phyloP scores from a whole-genome alignment of 2,797 vertebrate species.

The Pterois miles region DNA sequence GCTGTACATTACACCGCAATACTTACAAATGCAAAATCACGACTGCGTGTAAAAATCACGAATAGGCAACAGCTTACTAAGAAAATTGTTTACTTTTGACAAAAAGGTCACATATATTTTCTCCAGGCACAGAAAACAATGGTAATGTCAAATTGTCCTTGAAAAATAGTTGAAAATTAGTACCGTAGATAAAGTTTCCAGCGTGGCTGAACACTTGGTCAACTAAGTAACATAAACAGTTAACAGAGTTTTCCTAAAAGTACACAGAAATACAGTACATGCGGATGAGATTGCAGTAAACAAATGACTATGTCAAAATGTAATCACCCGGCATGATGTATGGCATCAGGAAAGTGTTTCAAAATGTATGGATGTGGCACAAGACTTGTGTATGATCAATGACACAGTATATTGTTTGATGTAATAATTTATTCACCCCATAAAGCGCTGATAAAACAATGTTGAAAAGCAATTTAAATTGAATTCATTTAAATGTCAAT shows the following conservation, averaged over 20 bases:
- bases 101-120: background rate
- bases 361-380: constrained; percentile 85
- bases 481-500: constrained; percentile 99
- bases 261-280: constrained; percentile 66
- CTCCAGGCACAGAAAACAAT: background rate
- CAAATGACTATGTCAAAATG: constrained; percentile 82
- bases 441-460: constrained; percentile 99
- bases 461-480: constrained; percentile 99
- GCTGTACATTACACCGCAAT: constrained; percentile 14
- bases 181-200: constrained; percentile 29
- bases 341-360: constrained; percentile 79
- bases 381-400: constrained; percentile 95
- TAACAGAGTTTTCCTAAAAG: constrained; percentile 52
- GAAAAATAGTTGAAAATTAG: constrained; percentile 12
- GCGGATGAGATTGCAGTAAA: constrained; percentile 74
- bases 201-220: constrained; percentile 14
- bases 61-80: background rate
- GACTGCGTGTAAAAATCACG: background rate
- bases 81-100: constrained; percentile 2
- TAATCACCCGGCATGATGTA: constrained; percentile 82
- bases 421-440: constrained; percentile 99
- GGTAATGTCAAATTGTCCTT: constrained; percentile 1
- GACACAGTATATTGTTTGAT: constrained; percentile 98
- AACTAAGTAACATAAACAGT: constrained; percentile 21
- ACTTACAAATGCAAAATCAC: constrained; percentile 24